phyloP scores from a whole-genome alignment of 2,113 vertebrate genomes.

The Caranx ignobilis region DNA sequence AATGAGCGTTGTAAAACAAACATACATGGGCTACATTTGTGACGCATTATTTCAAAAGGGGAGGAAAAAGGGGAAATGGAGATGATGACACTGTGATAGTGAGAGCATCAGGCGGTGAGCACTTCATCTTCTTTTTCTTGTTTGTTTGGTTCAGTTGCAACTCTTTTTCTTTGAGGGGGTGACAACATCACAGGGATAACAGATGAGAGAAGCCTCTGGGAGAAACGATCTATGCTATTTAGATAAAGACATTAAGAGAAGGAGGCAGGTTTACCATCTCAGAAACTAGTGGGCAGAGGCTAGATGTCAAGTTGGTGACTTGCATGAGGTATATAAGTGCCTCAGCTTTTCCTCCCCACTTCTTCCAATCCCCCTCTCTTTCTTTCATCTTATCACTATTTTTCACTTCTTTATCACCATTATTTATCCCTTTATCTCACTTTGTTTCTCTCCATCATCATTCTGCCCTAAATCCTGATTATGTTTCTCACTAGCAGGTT shows the following conservation, averaged over 20 bases:
- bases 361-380: slow-evolving; percentile 12
- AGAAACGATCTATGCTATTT: background rate
- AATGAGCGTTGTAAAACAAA: slow-evolving; percentile 57
- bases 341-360: background rate
- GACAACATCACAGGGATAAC: background rate
- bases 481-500: background rate
- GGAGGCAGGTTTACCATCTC: background rate
- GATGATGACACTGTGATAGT: slow-evolving; percentile 7
- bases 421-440: slow-evolving; percentile 10
- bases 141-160: slow-evolving; percentile 10
- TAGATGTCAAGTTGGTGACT: slow-evolving; percentile 9
- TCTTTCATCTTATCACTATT: slow-evolving; percentile 8
- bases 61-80: background rate
- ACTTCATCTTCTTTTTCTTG: slow-evolving; percentile 1
- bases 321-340: background rate
- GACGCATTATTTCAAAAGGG: slow-evolving; percentile 13
- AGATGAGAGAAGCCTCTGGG: background rate
- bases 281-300: background rate
- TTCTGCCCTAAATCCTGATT: slow-evolving; percentile 4
- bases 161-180: background rate
- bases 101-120: background rate
- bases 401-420: slow-evolving; percentile 9
- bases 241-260: background rate
- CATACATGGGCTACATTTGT: background rate
- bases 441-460: slow-evolving; percentile 18